Evolutionary conservation across 2,888 invertebrate species (phyloP).

Genomic region (Archaeoteleia sp.): DNA sequence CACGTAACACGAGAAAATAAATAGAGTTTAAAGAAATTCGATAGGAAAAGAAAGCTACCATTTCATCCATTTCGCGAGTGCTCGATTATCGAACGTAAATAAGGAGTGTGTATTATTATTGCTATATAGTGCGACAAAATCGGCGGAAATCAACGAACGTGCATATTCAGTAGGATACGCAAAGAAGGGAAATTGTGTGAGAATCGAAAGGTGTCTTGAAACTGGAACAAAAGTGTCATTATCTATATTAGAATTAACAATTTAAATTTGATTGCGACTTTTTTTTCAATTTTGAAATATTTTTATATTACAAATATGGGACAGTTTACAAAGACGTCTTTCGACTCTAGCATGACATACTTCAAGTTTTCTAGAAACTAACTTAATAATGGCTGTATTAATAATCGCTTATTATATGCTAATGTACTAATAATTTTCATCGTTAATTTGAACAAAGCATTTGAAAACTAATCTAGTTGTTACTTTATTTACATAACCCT

Average conservation of each 20-base stretch:
- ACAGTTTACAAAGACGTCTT: too few species aligned
- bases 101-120: slow-evolving; percentile 41
- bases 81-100: slow-evolving; percentile 24
- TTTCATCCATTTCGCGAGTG: slow-evolving; percentile 43
- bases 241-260: too few species aligned
- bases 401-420: too few species aligned
- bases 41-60: neutral
- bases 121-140: slow-evolving; percentile 29
- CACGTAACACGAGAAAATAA: slow-evolving; percentile 12
- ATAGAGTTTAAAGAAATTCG: slow-evolving; percentile 1
- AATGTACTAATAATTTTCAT: too few species aligned
- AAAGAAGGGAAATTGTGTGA: slow-evolving; percentile 10
- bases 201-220: slow-evolving; percentile 21
- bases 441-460: too few species aligned
- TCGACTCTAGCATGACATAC: too few species aligned
- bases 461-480: slow-evolving; percentile 21
- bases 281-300: too few species aligned
- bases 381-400: too few species aligned
- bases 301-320: too few species aligned
- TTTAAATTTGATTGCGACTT: too few species aligned
- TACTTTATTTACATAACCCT: slow-evolving; percentile 20
- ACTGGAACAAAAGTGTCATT: slow-evolving; percentile 8
- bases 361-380: too few species aligned
- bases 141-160: slow-evolving; percentile 9
- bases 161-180: slow-evolving; percentile 12